phyloP scores from a whole-genome alignment of 2,888 invertebrate species.

The Monopis laevigella region DNA sequence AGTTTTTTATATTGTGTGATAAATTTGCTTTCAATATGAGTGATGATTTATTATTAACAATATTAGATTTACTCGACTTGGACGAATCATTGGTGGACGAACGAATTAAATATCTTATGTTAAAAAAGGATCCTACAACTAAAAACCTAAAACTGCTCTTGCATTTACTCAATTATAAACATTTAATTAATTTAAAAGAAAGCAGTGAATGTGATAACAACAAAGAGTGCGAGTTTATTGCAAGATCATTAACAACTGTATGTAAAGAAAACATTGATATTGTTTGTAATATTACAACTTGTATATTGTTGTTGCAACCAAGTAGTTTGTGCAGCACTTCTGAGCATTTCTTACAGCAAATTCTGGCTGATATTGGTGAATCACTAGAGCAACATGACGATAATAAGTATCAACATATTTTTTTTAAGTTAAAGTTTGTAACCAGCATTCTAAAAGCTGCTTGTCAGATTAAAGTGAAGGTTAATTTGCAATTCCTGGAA shows the following conservation, averaged over 20 bases:
- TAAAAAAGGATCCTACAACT: too few species aligned
- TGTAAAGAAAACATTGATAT: conserved; percentile 31
- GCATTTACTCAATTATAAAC: conserved; percentile 48
- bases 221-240: conserved; percentile 38
- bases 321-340: conserved; percentile 36
- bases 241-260: conserved; percentile 31
- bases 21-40: too few species aligned
- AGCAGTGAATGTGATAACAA: conserved; percentile 44
- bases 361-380: conserved; percentile 33
- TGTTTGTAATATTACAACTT: conserved; percentile 37
- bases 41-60: too few species aligned
- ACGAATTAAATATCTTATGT: too few species aligned
- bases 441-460: conserved; percentile 40
- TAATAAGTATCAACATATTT: conserved; percentile 17
- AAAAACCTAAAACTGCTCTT: conserved; percentile 37
- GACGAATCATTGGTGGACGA: too few species aligned
- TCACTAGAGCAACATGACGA: conserved; percentile 17
- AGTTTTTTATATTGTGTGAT: too few species aligned
- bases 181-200: conserved; percentile 44
- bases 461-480: conserved; percentile 24
- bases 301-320: conserved; percentile 35
- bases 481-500: conserved; percentile 36
- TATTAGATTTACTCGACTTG: too few species aligned
- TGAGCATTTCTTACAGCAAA: conserved; percentile 55
- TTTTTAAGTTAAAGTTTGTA: conserved; percentile 35